phyloP scores from a whole-genome alignment of 2,797 vertebrate genomes.

The Alca torda region DNA sequence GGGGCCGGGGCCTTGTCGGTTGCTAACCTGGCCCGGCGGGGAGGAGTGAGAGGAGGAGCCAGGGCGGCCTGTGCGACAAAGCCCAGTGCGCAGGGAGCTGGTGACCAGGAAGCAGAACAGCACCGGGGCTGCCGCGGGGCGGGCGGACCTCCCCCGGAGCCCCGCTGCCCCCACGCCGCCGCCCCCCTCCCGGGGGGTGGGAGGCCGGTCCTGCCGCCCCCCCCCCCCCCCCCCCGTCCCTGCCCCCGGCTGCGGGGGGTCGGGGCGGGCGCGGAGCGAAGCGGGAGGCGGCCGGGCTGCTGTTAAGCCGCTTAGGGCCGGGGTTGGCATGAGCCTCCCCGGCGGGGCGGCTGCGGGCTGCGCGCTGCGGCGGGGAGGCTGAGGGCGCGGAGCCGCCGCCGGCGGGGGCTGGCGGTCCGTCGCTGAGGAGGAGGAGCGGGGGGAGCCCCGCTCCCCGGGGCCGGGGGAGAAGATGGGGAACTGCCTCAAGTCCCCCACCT shows the following conservation, averaged over 20 bases:
- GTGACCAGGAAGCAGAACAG: constrained; percentile 61
- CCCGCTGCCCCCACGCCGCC: neutral
- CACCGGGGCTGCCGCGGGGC: neutral
- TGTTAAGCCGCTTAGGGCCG: constrained; percentile 47
- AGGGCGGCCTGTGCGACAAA: constrained; percentile 45
- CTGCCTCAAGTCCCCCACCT: constrained; percentile 95
- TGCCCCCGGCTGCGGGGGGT: neutral
- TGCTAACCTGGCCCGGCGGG: neutral
- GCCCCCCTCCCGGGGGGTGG: neutral
- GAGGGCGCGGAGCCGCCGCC: neutral
- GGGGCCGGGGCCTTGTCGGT: neutral
- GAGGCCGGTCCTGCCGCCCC: constrained; percentile 1
- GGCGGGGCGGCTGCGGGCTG: constrained; percentile 42
- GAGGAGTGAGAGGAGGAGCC: constrained; percentile 50
- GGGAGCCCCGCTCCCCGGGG: constrained; percentile 13
- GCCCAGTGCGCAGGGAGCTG: constrained; percentile 54
- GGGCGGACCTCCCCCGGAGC: neutral
- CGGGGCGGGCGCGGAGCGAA: neutral
- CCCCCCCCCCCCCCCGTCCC: neutral
- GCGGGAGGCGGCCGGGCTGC: constrained; percentile 22
- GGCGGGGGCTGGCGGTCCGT: neutral
- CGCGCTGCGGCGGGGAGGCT: constrained; percentile 27
- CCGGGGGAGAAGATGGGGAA: constrained; percentile 87
- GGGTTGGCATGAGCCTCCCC: constrained; percentile 49
- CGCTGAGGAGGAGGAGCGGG: neutral